Base-by-base conservation (phyloP, 1,140 invertebrate genomes). In the Drosophila pectinifera region DNA sequence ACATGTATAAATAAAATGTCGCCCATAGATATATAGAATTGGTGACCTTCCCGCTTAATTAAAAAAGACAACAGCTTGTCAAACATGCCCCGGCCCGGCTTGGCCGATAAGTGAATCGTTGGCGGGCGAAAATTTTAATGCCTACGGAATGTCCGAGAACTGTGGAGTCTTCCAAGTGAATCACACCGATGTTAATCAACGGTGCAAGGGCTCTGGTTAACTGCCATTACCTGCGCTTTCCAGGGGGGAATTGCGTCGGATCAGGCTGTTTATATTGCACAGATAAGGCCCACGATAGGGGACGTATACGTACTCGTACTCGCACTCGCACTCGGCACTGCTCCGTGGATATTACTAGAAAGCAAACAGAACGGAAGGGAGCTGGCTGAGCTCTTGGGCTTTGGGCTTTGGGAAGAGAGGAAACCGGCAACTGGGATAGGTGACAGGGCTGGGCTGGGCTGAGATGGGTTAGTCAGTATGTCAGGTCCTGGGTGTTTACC, bases 1-100 rank as follows among this genome's bases (percentile, higher is more conserved):
- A 24, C 26, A 53, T 49, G 38, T 57, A 70, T 72, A 57, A 54
- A 55, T 82, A 64, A 70, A 70, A 70, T 75, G 57, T 48, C 28
- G 46, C 46, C 41, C 62, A 48, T 39, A 59, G 54, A 63, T 36
- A 77, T 63, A 64, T 75, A 75, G 41, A 78, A 72, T 75, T 76
- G 34, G 75, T 79, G 83, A 89, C 84, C 84, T 86, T 89, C 79
- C 61, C 69, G 76, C 68, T 90, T 90, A 90, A 91, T 90, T 90
- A 90, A 91, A 90, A 76, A 73, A 58, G 55, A 90, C 88, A 90
- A 86, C 82, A 76, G 88, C 86, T 90, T 78, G 73, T 80, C 75
- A 90, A 90, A 91, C 83, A 90, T 77, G 70, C 48, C 64, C 68
- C 39, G 31, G 62, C 38, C 34, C 4, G 31, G 28, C 28, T 31